Evolutionary conservation across 1,140 invertebrate species (phyloP).

Genomic region (Protaetia brevitarsis): DNA sequence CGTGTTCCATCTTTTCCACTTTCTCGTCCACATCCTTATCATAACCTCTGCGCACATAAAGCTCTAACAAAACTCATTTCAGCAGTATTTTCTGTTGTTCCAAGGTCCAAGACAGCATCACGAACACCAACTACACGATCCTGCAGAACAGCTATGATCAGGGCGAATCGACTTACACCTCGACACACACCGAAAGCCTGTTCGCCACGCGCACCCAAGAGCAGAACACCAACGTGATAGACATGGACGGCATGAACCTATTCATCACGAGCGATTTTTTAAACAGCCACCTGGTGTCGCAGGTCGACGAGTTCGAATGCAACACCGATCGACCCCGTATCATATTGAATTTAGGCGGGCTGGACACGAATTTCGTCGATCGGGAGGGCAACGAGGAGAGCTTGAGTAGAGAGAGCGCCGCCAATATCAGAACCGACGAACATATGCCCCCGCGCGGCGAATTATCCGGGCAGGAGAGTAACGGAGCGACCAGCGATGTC

Average conservation of each 20-base stretch:
- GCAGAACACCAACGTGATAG: conserved; percentile 31
- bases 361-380: conserved; percentile 28
- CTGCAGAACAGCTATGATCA: conserved; percentile 8
- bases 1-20: no score
- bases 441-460: conserved; percentile 79
- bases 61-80: background rate
- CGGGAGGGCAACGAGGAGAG: conserved; percentile 54
- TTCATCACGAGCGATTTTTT: conserved; percentile 41
- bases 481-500: conserved; percentile 53
- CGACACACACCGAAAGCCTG: background rate
- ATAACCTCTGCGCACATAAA: no score
- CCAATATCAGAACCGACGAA: conserved; percentile 78
- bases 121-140: background rate
- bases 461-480: conserved; percentile 70
- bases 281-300: conserved; percentile 34
- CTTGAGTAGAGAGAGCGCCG: conserved; percentile 57
- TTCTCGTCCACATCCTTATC: no score
- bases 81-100: background rate
- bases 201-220: background rate
- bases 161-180: background rate
- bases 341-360: conserved; percentile 41
- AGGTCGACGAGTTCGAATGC: conserved; percentile 41
- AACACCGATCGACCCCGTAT: conserved; percentile 33
- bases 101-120: conserved; percentile 6
- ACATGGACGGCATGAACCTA: conserved; percentile 42